Evolutionary conservation across 2,797 vertebrate genomes (phyloP).

Genomic region (Mus spretus): DNA sequence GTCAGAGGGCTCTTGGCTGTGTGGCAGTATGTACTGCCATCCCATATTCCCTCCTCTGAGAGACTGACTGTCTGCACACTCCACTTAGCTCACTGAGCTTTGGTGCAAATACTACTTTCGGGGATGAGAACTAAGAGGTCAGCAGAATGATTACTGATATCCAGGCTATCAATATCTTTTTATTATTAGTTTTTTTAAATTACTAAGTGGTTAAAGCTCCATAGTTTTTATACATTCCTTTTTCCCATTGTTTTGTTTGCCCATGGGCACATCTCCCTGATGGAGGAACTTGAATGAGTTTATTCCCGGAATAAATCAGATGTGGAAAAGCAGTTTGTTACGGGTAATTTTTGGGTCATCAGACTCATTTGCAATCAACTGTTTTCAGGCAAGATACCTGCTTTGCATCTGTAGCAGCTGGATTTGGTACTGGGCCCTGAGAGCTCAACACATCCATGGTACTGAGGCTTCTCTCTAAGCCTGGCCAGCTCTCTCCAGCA

Average conservation of each 20-base stretch:
- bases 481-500: neutral
- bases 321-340: neutral
- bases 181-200: neutral
- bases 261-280: neutral
- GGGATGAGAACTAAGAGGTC: neutral
- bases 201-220: neutral
- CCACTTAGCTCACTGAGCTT: neutral
- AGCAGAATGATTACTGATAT: neutral
- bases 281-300: conserved; percentile 5
- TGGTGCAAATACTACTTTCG: neutral
- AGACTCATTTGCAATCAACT: neutral
- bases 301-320: neutral
- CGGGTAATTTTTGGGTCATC: neutral
- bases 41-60: neutral
- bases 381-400: neutral
- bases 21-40: rapidly evolving
- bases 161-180: neutral
- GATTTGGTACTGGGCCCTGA: neutral
- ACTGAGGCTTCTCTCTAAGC: neutral
- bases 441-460: neutral
- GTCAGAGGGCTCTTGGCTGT: neutral
- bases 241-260: conserved; percentile 9
- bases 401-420: neutral
- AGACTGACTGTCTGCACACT: neutral
- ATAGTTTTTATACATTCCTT: neutral